Percentiles rank a stretch among this genome's conserved stretches.
These are phyloP conservation scores for Seira musarum DNA, from an alignment of 2,888 invertebrate genomes.

Conservation along the genomic window DNA sequence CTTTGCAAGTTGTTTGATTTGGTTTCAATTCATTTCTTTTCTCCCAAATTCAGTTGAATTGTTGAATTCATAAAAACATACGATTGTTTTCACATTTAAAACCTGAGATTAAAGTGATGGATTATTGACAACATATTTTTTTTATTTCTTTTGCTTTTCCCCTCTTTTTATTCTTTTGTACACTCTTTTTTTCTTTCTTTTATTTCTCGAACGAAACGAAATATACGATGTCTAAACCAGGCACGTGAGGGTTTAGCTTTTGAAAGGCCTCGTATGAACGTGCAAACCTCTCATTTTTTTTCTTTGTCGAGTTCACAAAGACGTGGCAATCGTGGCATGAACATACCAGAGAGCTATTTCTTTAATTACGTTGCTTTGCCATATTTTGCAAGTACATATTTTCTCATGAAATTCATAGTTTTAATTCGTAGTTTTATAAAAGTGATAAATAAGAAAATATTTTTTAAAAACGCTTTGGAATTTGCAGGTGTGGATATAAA, in stretches of 20 bases:
- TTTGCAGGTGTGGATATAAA: too few species aligned
- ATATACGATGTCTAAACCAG: conserved; percentile 19
- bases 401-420: conserved; percentile 2
- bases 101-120: conserved; percentile 14
- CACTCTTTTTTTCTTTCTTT: neutral
- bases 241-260: conserved; percentile 19
- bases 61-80: neutral
- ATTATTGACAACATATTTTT: conserved; percentile 5
- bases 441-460: too few species aligned
- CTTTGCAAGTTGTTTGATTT: neutral
- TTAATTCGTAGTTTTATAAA: too few species aligned
- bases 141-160: neutral
- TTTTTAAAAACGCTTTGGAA: too few species aligned
- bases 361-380: too few species aligned
- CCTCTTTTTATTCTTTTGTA: neutral
- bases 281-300: neutral
- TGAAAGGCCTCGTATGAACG: conserved; percentile 57
- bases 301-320: neutral
- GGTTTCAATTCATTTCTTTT: neutral
- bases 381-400: too few species aligned
- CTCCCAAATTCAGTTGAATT: too few species aligned
- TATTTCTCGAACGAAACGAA: conserved; percentile 50
- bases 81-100: neutral
- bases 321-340: too few species aligned
- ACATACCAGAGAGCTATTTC: too few species aligned